phyloP scores from a whole-genome alignment of 2,888 invertebrate species.

The Doris montereyensis region DNA sequence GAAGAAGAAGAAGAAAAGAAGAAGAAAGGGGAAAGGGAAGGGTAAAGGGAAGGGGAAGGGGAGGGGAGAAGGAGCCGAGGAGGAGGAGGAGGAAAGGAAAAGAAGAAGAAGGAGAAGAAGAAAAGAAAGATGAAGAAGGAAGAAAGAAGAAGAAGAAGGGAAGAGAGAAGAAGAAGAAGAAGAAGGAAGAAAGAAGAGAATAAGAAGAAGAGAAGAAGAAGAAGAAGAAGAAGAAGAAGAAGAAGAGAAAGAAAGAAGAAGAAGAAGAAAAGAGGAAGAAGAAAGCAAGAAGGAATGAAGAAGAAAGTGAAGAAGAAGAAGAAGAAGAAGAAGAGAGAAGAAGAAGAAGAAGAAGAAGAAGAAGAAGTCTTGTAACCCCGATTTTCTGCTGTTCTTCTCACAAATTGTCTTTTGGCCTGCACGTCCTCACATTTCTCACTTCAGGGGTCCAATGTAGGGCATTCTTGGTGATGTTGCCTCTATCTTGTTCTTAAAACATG shows the following conservation, averaged over 20 bases:
- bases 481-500: too few species aligned
- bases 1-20: not conserved
- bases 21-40: not conserved
- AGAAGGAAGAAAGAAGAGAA: not conserved
- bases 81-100: not conserved
- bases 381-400: too few species aligned
- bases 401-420: too few species aligned
- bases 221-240: not conserved
- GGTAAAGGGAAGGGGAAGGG: not conserved
- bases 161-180: not conserved
- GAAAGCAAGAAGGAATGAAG: not conserved
- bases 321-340: too few species aligned
- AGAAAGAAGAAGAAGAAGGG: not conserved
- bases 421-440: too few species aligned
- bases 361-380: too few species aligned
- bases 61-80: not conserved
- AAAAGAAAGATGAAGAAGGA: constrained; percentile 6
- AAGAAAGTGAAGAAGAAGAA: not conserved
- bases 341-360: too few species aligned
- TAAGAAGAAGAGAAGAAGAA: not conserved
- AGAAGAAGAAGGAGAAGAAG: not conserved
- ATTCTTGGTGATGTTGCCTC: too few species aligned
- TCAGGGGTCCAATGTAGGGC: too few species aligned
- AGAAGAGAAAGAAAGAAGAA: not conserved
- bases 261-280: not conserved